These are phyloP conservation scores for Oenanthe oenanthe DNA, from an alignment of 2,113 vertebrate species.

Conservation along the genomic window DNA sequence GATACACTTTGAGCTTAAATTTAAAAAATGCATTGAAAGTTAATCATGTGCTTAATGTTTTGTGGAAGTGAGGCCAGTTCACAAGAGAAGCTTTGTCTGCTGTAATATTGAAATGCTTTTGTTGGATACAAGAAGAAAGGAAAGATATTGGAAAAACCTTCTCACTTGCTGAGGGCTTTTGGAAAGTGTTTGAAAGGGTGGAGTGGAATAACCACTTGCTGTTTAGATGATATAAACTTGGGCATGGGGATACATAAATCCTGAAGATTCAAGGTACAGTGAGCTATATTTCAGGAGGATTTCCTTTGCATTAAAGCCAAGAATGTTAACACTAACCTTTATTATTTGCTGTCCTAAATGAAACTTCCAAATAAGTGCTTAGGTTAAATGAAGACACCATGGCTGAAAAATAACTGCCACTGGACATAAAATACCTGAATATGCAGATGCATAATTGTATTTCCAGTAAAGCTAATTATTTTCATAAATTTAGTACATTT, in stretches of 20 bases:
- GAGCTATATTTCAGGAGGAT: not conserved
- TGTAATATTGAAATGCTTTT: constrained; percentile 12
- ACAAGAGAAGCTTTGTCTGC: constrained; percentile 13
- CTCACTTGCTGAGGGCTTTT: not conserved
- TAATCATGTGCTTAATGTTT: constrained; percentile 7
- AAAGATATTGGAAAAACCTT: not conserved
- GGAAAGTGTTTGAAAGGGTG: constrained; percentile 25
- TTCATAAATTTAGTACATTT: constrained; percentile 18
- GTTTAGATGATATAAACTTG: constrained; percentile 22
- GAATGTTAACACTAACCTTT: not conserved
- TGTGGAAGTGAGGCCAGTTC: not conserved
- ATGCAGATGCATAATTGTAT: constrained; percentile 10
- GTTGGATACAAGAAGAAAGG: not conserved
- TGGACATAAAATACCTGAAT: constrained; percentile 28
- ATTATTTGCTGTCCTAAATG: constrained; percentile 10
- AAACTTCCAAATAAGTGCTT: not conserved
- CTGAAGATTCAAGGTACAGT: not conserved
- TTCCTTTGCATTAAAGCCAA: not conserved
- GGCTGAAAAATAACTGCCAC: constrained; percentile 27
- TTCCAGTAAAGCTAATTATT: constrained; percentile 45
- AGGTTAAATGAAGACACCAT: not conserved
- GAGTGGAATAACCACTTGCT: constrained; percentile 15
- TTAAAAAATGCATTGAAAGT: not conserved
- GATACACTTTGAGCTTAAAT: not conserved
- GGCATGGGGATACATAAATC: not conserved